Evolutionary conservation across 2,888 invertebrate species (phyloP).

Genomic region (Diarsia brunnea): DNA sequence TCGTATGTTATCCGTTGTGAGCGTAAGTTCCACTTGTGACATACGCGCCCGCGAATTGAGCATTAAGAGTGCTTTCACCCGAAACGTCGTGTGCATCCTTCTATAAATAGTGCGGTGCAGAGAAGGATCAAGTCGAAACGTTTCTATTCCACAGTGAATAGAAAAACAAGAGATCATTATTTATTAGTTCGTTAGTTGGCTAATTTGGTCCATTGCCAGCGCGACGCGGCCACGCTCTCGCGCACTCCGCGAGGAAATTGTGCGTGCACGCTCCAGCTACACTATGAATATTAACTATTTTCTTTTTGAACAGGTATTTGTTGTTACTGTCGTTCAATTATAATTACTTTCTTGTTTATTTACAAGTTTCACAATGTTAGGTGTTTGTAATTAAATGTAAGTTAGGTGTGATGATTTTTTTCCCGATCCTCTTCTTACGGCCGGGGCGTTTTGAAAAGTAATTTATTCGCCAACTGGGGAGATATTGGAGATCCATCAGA

Average conservation of each 20-base stretch:
- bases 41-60: slow-evolving; percentile 84
- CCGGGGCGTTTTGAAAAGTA: slow-evolving; percentile 69
- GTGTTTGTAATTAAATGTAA: slow-evolving; percentile 36
- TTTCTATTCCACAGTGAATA: slow-evolving; percentile 89
- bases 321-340: slow-evolving; percentile 45
- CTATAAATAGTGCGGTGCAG: slow-evolving; percentile 85
- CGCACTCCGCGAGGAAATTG: slow-evolving; percentile 86
- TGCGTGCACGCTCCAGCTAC: slow-evolving; percentile 80
- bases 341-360: slow-evolving; percentile 54
- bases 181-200: slow-evolving; percentile 90
- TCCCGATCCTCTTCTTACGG: slow-evolving; percentile 52
- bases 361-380: slow-evolving; percentile 34
- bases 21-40: slow-evolving; percentile 79
- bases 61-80: slow-evolving; percentile 90
- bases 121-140: slow-evolving; percentile 85
- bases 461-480: slow-evolving; percentile 82
- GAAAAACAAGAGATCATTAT: slow-evolving; percentile 91
- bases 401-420: slow-evolving; percentile 43
- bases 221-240: slow-evolving; percentile 88
- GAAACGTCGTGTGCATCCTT: slow-evolving; percentile 87
- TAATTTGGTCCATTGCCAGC: slow-evolving; percentile 90
- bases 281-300: slow-evolving; percentile 78
- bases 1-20: slow-evolving; percentile 77
- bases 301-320: slow-evolving; percentile 69
- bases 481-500: slow-evolving; percentile 88